Conservation (phyloP, 2,113 vertebrate genomes). For the Pterocles burchelli region DNA sequence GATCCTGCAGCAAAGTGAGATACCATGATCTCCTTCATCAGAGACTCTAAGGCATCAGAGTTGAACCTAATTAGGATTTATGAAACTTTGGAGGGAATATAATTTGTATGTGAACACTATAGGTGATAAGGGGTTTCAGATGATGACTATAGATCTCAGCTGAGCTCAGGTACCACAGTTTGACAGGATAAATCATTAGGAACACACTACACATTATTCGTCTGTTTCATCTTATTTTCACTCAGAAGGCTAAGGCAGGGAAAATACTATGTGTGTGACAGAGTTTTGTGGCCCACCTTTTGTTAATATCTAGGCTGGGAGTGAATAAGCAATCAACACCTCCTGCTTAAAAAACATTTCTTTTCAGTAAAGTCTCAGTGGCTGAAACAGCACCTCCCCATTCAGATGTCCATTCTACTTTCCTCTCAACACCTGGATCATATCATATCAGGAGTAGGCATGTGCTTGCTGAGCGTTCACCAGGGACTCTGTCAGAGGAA, state of each 20-base stretch:
- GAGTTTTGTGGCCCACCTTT: not conserved
- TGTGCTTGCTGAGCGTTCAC: not conserved
- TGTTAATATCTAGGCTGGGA: not conserved
- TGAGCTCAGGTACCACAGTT: not conserved
- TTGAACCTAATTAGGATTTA: constrained; percentile 46
- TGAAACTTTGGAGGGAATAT: not conserved
- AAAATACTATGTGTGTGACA: not conserved
- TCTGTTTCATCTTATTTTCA: not conserved
- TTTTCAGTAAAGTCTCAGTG: not conserved
- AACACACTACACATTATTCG: not conserved
- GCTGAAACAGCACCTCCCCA: not conserved
- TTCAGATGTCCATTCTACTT: not conserved
- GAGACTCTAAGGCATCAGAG: not conserved
- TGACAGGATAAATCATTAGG: not conserved
- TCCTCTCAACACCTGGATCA: not conserved
- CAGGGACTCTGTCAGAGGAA: not conserved
- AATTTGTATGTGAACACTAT: not conserved
- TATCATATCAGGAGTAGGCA: not conserved
- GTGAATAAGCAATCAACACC: not conserved
- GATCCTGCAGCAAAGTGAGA: not conserved
- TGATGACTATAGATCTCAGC: not conserved
- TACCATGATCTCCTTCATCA: not conserved
- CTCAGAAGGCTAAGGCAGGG: not conserved
- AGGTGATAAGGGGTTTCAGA: not conserved
- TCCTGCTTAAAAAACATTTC: not conserved